Evolutionary conservation across 2,797 vertebrate species (phyloP).

Genomic region (Halcyon smyrnensis): DNA sequence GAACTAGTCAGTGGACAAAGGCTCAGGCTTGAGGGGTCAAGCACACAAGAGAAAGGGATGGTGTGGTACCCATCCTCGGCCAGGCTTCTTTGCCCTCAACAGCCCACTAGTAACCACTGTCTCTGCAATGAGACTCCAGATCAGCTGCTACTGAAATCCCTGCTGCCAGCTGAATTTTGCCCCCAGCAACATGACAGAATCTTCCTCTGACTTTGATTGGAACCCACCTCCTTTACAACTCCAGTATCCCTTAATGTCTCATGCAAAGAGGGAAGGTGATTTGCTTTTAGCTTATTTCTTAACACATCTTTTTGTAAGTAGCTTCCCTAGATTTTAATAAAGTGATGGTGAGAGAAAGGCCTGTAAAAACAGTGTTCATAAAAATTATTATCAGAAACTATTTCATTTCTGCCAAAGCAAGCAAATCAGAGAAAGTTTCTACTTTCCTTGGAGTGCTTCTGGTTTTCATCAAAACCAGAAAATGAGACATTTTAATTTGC

Average conservation of each 20-base stretch:
- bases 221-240: not conserved
- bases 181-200: not conserved
- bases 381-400: slow-evolving; percentile 1
- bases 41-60: not conserved
- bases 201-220: not conserved
- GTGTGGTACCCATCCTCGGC: not conserved
- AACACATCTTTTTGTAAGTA: not conserved
- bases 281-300: not conserved
- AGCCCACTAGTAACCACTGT: not conserved
- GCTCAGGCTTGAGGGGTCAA: rapidly evolving
- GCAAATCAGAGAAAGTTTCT: slow-evolving; percentile 17
- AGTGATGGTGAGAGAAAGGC: not conserved
- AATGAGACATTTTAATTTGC: slow-evolving; percentile 50
- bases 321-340: slow-evolving; percentile 18
- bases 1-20: not conserved
- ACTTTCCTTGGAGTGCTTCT: slow-evolving; percentile 9
- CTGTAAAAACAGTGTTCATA: not conserved
- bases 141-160: not conserved
- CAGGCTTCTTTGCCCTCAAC: not conserved
- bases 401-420: slow-evolving; percentile 28
- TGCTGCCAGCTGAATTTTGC: not conserved
- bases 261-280: not conserved
- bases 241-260: not conserved
- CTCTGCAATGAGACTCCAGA: not conserved
- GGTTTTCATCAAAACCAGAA: slow-evolving; percentile 55